Base-by-base conservation (phyloP, 2,113 vertebrate genomes). In the Takifugu bimaculatus region DNA sequence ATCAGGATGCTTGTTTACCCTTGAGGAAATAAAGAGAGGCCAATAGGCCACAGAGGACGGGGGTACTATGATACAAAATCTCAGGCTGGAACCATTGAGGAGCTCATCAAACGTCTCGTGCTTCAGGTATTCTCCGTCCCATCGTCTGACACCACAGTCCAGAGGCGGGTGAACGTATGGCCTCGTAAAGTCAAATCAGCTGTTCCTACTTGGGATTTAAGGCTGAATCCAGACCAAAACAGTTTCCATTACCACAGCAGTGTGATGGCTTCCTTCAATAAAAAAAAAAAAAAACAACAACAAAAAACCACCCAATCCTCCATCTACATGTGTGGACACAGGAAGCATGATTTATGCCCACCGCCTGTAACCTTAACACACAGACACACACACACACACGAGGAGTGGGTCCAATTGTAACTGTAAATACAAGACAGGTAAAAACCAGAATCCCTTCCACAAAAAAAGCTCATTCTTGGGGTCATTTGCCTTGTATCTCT, bases 161-260 rank as follows among this genome's bases (percentile, higher is more conserved):
- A 63, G 26, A 51, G 35, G 13, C 20, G 26, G 54, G 54, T 51
- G 9, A 56, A 58, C 44, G 48, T 39, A 54, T 28, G 26, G 56
- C 42, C 66, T 69, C 45, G 13, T 20, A n/a, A 10, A 45, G 58
- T 27, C 20, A 49, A 59, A 54, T 48, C 15, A 59, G 15, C 49
- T 27, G 54, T 75, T 60, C 68, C 69, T 75, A 68, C 49, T 63
- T 57, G 65, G 50, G 57, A 58, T 66, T 14, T 14, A 45, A 70
- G 72, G 57, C 69, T 68, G 59, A 35, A 77, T 72, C 57, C 61
- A 68, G 54, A 72, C 51, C 63, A 48, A 32, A 64, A 60, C 15
- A 50, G 70, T 52, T 54, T 39, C 54, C 52, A 52, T 9, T 57
- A 47, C 15, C 57, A 68, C 64, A 60, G 49, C 60, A 35, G 26